Conservation (phyloP, 2,113 vertebrate species). For the Indicator indicator region DNA sequence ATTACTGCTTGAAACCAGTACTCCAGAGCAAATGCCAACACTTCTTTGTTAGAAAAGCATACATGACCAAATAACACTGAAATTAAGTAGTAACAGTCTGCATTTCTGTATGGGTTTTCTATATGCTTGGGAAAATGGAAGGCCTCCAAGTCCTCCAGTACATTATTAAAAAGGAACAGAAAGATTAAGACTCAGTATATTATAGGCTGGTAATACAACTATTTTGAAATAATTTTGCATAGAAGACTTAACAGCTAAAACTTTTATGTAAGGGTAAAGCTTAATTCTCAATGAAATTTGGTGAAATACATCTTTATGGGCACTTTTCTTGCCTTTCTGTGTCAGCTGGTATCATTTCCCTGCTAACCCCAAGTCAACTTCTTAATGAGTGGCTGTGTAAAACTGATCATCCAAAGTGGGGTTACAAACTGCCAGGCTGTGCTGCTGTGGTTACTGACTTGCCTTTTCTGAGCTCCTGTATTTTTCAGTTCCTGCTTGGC, state of each 20-base stretch:
- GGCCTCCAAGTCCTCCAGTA: background rate
- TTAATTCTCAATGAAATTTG: background rate
- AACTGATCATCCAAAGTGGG: background rate
- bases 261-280: background rate
- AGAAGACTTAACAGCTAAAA: background rate
- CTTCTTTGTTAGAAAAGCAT: background rate
- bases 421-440: background rate
- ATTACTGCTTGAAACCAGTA: background rate
- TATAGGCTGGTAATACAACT: background rate
- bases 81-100: background rate
- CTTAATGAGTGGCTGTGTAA: background rate
- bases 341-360: background rate
- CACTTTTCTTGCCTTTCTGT: background rate
- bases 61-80: background rate
- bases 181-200: background rate
- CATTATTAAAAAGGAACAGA: background rate
- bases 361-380: background rate
- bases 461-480: background rate
- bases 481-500: background rate
- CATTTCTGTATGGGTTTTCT: background rate
- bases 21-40: background rate
- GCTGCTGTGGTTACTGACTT: background rate
- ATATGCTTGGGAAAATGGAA: background rate
- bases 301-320: background rate
- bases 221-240: background rate